Evolutionary conservation across 1,140 invertebrate species (phyloP), one percentile per base, ranked within the genome.

Genomic region (Dreissena rostriformis): DNA sequence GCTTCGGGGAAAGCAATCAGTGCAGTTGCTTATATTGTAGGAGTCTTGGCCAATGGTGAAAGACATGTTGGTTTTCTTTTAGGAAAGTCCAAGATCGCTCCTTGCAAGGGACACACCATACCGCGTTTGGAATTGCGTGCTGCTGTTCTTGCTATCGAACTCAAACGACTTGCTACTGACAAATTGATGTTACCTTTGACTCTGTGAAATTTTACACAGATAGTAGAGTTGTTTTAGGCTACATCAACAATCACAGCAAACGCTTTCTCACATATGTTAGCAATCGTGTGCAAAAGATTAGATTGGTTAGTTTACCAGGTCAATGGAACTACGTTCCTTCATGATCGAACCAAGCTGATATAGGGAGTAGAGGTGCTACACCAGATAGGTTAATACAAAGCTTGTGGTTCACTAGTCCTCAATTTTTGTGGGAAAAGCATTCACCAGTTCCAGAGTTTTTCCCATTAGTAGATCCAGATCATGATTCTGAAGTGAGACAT

Each of bases 81-180:
- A 7, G 81, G 81, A n/a, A 89, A 87, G 52, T 67, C 86, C 1
- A 68, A 85, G n/a, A 22, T 88, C n/a, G 73, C 88, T 7, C 87
- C 87, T 0, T 26, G 72, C 10, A 29, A 70, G 4, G 71, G 57
- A n/a, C 52, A 88, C 17, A 75, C 70, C 7, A 82, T 87, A 22
- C 88, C 83, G 8, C 53, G 71, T 24, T 85, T 85, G 28, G 83
- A 87, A 52, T 53, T 85, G 2, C 79, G 82, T 71, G 86, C 72
- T 12, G 75, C 84, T 15, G 75, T 82, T 22, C 39, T 80, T 22
- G 86, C 74, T 7, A 28, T 55, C 11, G 78, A 86, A 52, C n/a
- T 86, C 10, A 71, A 70, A 17, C 12, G 81, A 19, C 52, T 39
- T 63, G 72, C 84, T 22, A 10, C n/a, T n/a, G 29, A 76, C 19